These are phyloP conservation scores for Oreohelix idahoensis DNA, from an alignment of 1,140 invertebrate genomes.

Conservation along the genomic window DNA sequence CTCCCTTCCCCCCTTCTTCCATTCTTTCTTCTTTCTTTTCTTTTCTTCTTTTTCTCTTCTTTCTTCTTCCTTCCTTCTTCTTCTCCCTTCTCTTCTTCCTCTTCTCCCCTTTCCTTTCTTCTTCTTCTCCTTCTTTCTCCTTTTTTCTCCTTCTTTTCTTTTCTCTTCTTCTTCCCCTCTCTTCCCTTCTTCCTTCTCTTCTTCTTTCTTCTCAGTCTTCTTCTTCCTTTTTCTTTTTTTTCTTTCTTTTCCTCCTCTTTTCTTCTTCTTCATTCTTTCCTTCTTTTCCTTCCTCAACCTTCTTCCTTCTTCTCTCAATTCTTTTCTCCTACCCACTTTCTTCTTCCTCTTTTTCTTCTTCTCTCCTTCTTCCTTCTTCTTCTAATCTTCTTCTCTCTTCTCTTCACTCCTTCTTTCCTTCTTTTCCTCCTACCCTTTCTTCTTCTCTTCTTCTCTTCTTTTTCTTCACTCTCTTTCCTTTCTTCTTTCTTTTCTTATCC, in stretches of 20 bases:
- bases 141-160: not conserved
- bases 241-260: too few relatives aligned
- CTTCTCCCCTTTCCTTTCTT: not conserved
- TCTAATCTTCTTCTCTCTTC: too few relatives aligned
- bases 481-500: too few relatives aligned
- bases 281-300: not conserved
- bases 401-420: too few relatives aligned
- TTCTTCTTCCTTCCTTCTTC: too few relatives aligned
- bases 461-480: too few relatives aligned
- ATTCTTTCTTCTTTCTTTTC: not conserved
- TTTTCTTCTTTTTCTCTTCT: not conserved
- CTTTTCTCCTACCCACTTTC: not conserved
- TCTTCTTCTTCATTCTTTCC: not conserved
- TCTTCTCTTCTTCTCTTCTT: too few relatives aligned
- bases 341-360: not conserved
- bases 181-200: not conserved
- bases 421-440: too few relatives aligned
- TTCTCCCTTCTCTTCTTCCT: not conserved
- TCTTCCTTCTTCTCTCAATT: not conserved
- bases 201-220: not conserved
- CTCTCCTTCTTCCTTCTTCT: not conserved
- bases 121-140: not conserved
- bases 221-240: not conserved
- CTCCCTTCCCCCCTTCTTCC: not conserved
- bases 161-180: not conserved